These are phyloP conservation scores for Bathynomus jamesi DNA, from an alignment of 1,140 invertebrate species.

Conservation along the genomic window DNA sequence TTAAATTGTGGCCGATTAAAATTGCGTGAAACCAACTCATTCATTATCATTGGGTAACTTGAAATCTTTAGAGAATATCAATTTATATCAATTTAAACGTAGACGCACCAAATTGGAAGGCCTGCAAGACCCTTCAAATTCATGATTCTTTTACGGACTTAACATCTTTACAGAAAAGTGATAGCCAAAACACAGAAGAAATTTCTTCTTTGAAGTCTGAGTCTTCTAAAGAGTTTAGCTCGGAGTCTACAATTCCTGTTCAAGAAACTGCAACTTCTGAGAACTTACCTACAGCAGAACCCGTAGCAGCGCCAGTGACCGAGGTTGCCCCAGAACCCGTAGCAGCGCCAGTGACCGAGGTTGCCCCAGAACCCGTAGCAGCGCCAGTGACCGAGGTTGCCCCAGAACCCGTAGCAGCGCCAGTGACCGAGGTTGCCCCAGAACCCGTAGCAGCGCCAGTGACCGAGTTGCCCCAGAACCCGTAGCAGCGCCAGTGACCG, in stretches of 20 bases:
- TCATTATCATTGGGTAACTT: no score
- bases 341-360: neutral
- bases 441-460: neutral
- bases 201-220: neutral
- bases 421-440: neutral
- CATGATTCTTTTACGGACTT: neutral
- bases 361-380: neutral
- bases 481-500: neutral
- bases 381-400: neutral
- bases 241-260: neutral
- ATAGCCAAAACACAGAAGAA: neutral
- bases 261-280: neutral
- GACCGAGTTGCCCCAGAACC: neutral
- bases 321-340: neutral
- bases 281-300: no score
- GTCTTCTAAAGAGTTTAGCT: neutral
- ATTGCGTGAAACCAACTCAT: no score
- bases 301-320: neutral
- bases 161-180: neutral
- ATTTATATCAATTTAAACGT: no score
- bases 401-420: neutral
- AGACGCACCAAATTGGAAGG: no score
- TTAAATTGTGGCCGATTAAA: no score
- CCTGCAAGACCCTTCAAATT: no score
- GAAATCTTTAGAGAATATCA: no score